Percentiles rank a stretch among this genome's conserved stretches.
phyloP scores from a whole-genome alignment of 2,797 vertebrate species.

The Psittacula derbiana region DNA sequence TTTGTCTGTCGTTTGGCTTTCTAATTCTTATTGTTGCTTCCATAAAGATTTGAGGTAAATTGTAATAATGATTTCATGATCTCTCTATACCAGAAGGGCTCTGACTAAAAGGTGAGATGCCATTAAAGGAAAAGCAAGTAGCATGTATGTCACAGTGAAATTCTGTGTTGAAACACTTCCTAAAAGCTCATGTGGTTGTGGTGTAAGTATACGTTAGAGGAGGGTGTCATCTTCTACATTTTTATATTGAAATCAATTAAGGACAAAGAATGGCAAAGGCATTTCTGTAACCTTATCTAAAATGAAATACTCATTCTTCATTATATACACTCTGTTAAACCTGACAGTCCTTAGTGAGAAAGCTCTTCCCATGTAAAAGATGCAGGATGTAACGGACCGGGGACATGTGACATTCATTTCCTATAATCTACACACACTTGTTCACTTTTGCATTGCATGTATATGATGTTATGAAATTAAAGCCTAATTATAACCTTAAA shows the following conservation, averaged over 20 bases:
- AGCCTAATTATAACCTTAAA: neutral
- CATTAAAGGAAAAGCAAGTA: neutral
- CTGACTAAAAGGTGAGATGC: neutral
- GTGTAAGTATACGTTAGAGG: neutral
- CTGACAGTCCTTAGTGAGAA: neutral
- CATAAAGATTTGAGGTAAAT: neutral
- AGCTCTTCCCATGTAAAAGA: neutral
- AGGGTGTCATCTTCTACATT: neutral
- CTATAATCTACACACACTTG: neutral
- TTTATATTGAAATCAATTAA: neutral
- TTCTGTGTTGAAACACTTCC: neutral
- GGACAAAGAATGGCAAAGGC: neutral
- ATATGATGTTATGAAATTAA: neutral
- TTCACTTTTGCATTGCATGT: neutral
- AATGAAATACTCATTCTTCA: neutral
- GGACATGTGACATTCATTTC: neutral
- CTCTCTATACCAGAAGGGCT: neutral
- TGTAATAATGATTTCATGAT: neutral
- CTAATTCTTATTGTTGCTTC: neutral
- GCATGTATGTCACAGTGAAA: neutral
- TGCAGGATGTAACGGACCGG: neutral
- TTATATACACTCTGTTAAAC: neutral
- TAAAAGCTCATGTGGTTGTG: neutral
- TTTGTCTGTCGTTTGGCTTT: neutral
- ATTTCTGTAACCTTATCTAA: neutral